phyloP scores from a whole-genome alignment of 2,888 invertebrate genomes.

The Teleiodes luculella region DNA sequence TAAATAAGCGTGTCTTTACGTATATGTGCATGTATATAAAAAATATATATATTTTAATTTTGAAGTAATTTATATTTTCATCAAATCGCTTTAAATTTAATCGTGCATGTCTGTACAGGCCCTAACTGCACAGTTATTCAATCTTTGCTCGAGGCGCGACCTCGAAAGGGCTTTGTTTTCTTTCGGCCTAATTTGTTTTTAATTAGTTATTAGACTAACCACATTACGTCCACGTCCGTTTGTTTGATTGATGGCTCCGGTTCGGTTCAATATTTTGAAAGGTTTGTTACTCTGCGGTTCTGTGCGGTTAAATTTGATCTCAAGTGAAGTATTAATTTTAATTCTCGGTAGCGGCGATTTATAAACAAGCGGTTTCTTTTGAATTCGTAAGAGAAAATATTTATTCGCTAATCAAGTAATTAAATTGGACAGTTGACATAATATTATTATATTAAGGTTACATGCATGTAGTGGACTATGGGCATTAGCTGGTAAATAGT shows the following conservation, averaged over 20 bases:
- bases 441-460: no score
- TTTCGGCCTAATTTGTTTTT: constrained; percentile 19
- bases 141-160: constrained; percentile 24
- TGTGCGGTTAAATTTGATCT: background rate
- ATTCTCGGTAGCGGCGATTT: background rate
- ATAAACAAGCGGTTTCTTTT: no score
- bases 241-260: constrained; percentile 50
- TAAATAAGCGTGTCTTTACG: no score
- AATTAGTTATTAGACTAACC: constrained; percentile 18
- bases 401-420: no score
- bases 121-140: constrained; percentile 1
- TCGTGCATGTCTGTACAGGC: background rate
- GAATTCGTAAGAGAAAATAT: no score
- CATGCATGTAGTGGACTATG: no score
- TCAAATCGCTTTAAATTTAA: background rate
- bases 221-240: constrained; percentile 28
- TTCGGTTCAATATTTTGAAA: constrained; percentile 11
- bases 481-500: no score
- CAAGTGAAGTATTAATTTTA: background rate
- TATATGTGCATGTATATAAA: no score
- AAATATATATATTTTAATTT: no score
- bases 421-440: no score
- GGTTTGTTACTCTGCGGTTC: background rate
- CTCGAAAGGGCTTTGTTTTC: constrained; percentile 39
- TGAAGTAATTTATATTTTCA: no score